phyloP scores from a whole-genome alignment of 2,113 vertebrate genomes.

The Sterrhoptilus dennistouni region DNA sequence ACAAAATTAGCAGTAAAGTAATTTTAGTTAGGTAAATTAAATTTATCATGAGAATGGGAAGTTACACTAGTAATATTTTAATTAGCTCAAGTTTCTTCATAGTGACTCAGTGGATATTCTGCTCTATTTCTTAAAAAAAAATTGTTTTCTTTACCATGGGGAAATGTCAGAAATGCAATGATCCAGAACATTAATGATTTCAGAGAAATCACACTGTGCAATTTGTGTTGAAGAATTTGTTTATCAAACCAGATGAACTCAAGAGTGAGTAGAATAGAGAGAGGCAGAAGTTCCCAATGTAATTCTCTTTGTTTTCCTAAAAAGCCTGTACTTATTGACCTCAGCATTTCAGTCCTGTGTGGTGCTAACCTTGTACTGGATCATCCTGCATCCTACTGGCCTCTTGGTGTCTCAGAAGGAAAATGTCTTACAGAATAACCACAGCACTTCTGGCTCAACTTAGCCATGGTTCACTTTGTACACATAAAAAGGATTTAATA shows the following conservation, averaged over 20 bases:
- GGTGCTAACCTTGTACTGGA: not conserved
- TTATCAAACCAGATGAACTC: not conserved
- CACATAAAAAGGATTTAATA: not conserved
- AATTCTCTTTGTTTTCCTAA: not conserved
- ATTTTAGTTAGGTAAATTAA: not conserved
- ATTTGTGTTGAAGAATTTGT: not conserved
- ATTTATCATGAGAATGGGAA: not conserved
- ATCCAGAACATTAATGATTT: not conserved
- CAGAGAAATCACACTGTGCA: not conserved
- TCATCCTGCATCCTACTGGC: accelerated
- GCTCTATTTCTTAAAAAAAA: not conserved
- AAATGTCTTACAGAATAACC: not conserved
- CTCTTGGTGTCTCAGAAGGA: not conserved
- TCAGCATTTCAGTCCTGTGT: not conserved
- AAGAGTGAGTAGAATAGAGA: not conserved
- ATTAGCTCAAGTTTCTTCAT: not conserved
- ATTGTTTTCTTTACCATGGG: not conserved
- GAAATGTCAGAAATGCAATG: not conserved
- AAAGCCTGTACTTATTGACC: not conserved
- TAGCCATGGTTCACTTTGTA: not conserved
- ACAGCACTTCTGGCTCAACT: not conserved
- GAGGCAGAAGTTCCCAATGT: not conserved
- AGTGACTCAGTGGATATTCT: not conserved
- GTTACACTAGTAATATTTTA: not conserved
- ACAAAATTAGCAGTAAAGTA: not conserved